These are phyloP conservation scores for Chaetoderma sp. DNA, from an alignment of 2,888 invertebrate genomes.

Conservation along the genomic window DNA sequence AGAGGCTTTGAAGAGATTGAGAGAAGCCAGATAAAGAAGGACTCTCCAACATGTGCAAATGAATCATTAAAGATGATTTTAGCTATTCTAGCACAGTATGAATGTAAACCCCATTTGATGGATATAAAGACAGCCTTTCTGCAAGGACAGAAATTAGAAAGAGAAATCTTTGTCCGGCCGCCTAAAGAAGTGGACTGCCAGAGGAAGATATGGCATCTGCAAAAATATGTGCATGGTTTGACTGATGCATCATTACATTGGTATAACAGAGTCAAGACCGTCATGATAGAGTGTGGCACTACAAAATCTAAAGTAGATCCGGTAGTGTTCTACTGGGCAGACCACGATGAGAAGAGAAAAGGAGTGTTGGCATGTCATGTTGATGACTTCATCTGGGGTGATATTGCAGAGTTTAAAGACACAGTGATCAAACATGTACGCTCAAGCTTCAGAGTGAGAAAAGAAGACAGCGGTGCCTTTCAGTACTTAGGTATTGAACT, in stretches of 20 bases:
- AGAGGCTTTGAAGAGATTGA: conserved; percentile 18
- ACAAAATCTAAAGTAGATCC: no score
- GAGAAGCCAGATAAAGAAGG: conserved; percentile 2
- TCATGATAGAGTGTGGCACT: neutral
- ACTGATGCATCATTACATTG: conserved; percentile 19
- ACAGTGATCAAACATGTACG: conserved; percentile 6
- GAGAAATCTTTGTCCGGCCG: conserved; percentile 1
- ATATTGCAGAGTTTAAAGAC: neutral
- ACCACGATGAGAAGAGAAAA: neutral
- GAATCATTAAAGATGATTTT: conserved; percentile 13
- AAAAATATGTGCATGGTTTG: no score
- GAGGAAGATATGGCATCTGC: conserved; percentile 4
- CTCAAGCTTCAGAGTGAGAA: conserved; percentile 3
- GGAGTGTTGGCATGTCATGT: conserved; percentile 21
- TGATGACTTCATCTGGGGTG: conserved; percentile 11
- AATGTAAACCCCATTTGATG: conserved; percentile 6
- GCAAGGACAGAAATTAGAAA: conserved; percentile 1
- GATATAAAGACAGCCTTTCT: conserved; percentile 22
- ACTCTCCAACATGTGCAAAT: conserved; percentile 13
- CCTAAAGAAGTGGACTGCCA: neutral
- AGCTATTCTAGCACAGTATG: neutral
- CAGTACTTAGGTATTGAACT: conserved; percentile 15
- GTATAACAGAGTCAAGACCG: conserved; percentile 5
- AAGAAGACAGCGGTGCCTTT: conserved; percentile 1
- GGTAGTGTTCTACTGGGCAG: conserved; percentile 15